phyloP scores from a whole-genome alignment of 2,797 vertebrate genomes.

The Euphonia xanthogaster region DNA sequence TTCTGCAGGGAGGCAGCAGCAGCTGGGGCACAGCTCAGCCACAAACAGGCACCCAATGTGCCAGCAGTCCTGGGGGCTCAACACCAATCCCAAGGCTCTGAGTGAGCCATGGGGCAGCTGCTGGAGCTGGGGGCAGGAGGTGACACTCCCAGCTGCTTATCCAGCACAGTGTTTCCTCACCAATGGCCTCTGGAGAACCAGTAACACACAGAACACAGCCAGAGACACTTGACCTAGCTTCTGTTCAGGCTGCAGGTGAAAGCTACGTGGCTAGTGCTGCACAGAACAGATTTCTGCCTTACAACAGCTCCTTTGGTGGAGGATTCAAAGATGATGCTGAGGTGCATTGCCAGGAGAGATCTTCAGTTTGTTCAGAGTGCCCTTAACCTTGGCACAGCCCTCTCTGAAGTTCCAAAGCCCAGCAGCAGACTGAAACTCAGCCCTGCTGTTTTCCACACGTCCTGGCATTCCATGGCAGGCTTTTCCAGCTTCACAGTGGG shows the following conservation, averaged over 20 bases:
- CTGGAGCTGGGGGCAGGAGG: background rate
- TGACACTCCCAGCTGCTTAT: background rate
- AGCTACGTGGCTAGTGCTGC: background rate
- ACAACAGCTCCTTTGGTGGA: background rate
- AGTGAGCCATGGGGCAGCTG: rapidly evolving
- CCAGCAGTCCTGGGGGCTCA: background rate
- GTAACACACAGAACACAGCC: background rate
- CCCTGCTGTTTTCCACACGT: rapidly evolving
- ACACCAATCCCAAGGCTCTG: background rate
- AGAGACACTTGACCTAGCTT: background rate
- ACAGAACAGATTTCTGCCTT: background rate
- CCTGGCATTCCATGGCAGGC: background rate
- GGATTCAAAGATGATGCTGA: background rate
- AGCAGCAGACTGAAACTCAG: background rate
- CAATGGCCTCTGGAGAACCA: background rate
- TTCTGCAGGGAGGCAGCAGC: background rate
- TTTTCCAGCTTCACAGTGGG: background rate
- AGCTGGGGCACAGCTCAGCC: background rate
- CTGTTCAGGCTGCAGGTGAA: background rate
- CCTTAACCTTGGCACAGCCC: background rate
- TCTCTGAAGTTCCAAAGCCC: background rate
- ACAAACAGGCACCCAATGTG: rapidly evolving
- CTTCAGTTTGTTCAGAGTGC: background rate
- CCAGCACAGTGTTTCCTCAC: background rate
- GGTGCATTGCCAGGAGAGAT: background rate